Evolutionary conservation across 2,888 invertebrate genomes (phyloP), one percentile per base, ranked within the genome.

Genomic region (Drosophila yooni): DNA sequence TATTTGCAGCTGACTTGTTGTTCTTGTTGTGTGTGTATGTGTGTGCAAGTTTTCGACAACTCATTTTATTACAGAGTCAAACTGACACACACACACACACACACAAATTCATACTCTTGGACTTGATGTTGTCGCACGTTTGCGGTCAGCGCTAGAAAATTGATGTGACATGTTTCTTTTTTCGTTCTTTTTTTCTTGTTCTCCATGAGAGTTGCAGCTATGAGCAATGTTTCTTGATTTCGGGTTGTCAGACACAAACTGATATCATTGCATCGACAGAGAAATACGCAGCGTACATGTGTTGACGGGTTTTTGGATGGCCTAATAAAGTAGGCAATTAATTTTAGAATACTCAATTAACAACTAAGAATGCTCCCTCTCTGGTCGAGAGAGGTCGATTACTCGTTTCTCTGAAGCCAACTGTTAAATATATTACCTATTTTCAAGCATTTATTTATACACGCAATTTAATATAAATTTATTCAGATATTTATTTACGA

Each of bases 21-120:
- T 27, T 27, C 18, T 40, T 52, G 36, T 61, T 33, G 3, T 34
- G 38, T n/a, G 33, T 40, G 15, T 27, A 11, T 48, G 27, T 50
- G 40, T 68, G 51, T 86, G 70, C 70, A 74, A 48, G 77, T 81
- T 82, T 89, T 89, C 86, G 88, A 88, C 86, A 88, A 84, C 82
- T 88, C 89, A 89, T 89, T 88, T 88, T 89, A 89, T 88, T 86
- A 83, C 82, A 79, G 62, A 76, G 25, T 36, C 61, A 74, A 46
- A 15, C 25, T 46, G 25, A 15, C 21, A 11, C 34, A 34, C 48
- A 31, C 18, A 36, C 61, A 54, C 50, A 36, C 34, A 25, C 68
- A 54, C 50, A 36, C 34, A 25, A 62, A 52, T 59, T 50, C 63
- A 18, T 3, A 58, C 70, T 53, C 74, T 61, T 79, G 74, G 74